These are phyloP conservation scores for Panonychus citri DNA, from an alignment of 1,140 invertebrate genomes.

Conservation along the genomic window DNA sequence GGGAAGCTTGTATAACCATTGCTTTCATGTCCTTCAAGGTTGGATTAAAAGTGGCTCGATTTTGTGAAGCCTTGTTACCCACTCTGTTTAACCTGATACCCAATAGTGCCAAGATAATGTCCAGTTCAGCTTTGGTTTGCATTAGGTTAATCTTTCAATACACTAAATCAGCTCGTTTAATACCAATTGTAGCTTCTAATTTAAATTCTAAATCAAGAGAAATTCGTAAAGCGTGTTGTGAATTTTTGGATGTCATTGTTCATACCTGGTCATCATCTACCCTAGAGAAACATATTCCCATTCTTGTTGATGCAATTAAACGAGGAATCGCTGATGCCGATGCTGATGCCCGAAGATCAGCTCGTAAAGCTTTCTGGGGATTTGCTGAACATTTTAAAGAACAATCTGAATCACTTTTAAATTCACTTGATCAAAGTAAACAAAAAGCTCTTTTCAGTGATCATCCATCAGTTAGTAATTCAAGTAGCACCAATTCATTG, in stretches of 20 bases:
- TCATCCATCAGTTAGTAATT: constrained; percentile 1
- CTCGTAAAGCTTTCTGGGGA: constrained; percentile 50
- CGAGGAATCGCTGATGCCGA: constrained; percentile 78
- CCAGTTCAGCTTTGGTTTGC: constrained; percentile 60
- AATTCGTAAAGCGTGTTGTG: constrained; percentile 47
- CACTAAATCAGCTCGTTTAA: constrained; percentile 54
- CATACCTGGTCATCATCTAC: constrained; percentile 56
- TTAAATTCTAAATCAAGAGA: constrained; percentile 68
- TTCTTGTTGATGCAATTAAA: constrained; percentile 59
- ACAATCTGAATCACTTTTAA: constrained; percentile 58
- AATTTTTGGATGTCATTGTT: constrained; percentile 59
- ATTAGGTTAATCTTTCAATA: constrained; percentile 66
- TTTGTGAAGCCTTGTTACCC: constrained; percentile 54
- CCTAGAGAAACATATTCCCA: constrained; percentile 51
- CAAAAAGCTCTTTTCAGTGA: constrained; percentile 54
- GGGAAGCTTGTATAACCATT: constrained; percentile 82
- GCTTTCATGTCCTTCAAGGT: constrained; percentile 25
- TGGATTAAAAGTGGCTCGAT: constrained; percentile 41
- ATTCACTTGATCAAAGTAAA: constrained; percentile 54
- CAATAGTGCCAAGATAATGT: constrained; percentile 88
- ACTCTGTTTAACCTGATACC: constrained; percentile 71
- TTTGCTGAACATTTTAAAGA: constrained; percentile 80
- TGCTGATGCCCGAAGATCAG: constrained; percentile 42
- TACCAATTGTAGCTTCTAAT: constrained; percentile 61
- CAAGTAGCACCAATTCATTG: constrained; percentile 2